Conservation (phyloP, 1,140 invertebrate species). For the Nymphalis io region DNA sequence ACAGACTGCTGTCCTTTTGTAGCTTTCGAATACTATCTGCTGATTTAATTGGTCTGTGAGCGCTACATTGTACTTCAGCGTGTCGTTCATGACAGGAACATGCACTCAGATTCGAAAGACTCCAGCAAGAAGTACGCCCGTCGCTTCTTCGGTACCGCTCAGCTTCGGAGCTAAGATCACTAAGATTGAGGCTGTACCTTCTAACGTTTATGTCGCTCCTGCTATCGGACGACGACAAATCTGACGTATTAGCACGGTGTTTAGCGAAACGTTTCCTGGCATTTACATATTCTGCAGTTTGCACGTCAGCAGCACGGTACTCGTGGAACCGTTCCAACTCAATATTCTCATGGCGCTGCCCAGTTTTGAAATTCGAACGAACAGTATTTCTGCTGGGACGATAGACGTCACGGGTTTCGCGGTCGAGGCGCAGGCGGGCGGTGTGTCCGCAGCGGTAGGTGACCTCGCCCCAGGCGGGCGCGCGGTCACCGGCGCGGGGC, state of each 20-base stretch:
- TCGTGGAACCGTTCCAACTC: neutral
- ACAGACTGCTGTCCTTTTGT: neutral
- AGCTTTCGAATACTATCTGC: slow-evolving; percentile 21
- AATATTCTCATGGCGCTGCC: neutral
- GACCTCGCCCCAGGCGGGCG: neutral
- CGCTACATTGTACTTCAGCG: slow-evolving; percentile 4
- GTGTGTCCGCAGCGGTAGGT: slow-evolving; percentile 3
- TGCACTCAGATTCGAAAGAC: slow-evolving; percentile 21
- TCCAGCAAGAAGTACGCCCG: slow-evolving; percentile 28
- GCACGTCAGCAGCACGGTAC: neutral
- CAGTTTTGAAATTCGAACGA: neutral
- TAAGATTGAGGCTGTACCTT: slow-evolving; percentile 2
- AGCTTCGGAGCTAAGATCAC: slow-evolving; percentile 1
- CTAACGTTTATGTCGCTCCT: neutral
- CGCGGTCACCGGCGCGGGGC: neutral
- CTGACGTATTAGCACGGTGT: neutral
- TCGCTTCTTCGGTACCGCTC: slow-evolving; percentile 9
- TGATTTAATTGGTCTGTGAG: slow-evolving; percentile 11
- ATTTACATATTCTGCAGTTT: neutral
- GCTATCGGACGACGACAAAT: neutral
- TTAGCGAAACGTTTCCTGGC: neutral
- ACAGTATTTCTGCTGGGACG: neutral
- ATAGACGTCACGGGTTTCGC: neutral
- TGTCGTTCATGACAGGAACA: neutral
- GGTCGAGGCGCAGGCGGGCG: neutral